Evolutionary conservation across 1,140 invertebrate species (phyloP).

Genomic region (Anoplolepis gracilipes): DNA sequence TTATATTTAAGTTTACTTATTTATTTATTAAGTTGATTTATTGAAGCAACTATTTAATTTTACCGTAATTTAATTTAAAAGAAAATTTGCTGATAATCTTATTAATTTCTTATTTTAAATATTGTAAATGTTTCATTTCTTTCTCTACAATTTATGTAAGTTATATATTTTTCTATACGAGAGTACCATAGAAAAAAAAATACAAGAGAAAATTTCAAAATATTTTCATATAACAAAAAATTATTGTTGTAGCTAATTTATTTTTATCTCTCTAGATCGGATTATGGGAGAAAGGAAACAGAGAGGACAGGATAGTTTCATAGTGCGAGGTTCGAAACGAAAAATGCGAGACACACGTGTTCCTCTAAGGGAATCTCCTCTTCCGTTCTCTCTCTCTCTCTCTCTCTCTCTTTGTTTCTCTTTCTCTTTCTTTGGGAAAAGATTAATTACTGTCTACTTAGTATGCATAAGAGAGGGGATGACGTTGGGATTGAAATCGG

Average conservation of each 20-base stretch:
- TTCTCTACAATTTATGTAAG: too few species aligned
- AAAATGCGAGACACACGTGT: constrained; percentile 41
- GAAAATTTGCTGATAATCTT: not conserved
- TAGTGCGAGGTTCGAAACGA: constrained; percentile 31
- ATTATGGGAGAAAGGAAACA: not conserved
- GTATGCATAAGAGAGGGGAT: constrained; percentile 15
- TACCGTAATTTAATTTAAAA: not conserved
- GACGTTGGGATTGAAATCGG: not conserved
- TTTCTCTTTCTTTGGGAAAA: constrained; percentile 7
- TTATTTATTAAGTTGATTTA: too few species aligned
- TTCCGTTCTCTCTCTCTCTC: not conserved
- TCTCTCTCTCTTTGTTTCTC: not conserved
- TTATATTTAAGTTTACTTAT: too few species aligned
- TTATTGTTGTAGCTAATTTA: not conserved
- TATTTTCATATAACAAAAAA: not conserved
- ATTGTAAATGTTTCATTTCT: not conserved
- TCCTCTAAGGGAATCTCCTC: not conserved
- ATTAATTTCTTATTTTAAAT: not conserved
- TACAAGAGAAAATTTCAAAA: too few species aligned
- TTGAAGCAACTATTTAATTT: not conserved
- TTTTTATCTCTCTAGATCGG: not conserved
- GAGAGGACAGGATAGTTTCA: too few species aligned
- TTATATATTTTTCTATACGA: too few species aligned
- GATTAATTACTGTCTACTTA: constrained; percentile 57
- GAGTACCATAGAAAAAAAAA: too few species aligned